phyloP scores from a whole-genome alignment of 1,140 invertebrate species.

The Drosophila lacteicornis region DNA sequence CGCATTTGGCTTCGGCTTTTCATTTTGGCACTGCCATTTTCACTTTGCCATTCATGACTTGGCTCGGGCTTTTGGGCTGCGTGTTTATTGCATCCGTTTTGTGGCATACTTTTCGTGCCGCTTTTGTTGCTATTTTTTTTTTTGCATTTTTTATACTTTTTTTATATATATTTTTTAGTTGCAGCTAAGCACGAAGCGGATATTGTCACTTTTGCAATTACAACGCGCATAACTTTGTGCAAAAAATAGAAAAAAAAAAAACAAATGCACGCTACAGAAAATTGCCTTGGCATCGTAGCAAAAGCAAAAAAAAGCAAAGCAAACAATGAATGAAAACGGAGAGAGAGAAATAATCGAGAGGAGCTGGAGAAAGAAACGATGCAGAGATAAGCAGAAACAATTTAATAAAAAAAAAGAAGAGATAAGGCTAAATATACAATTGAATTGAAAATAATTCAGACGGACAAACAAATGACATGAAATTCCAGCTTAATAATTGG shows the following conservation, averaged over 20 bases:
- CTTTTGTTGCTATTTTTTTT: conserved; percentile 38
- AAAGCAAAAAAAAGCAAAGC: conserved; percentile 9
- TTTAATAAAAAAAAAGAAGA: conserved; percentile 27
- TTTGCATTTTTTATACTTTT: conserved; percentile 15
- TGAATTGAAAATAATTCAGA: conserved; percentile 35
- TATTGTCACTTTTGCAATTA: conserved; percentile 71
- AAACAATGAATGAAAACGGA: conserved; percentile 47
- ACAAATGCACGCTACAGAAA: conserved; percentile 47
- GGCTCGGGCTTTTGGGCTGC: conserved; percentile 53
- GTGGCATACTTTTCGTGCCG: conserved; percentile 63
- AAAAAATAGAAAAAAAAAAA: conserved; percentile 24
- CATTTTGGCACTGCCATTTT: conserved; percentile 49
- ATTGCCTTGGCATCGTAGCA: conserved; percentile 47
- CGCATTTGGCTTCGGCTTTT: conserved; percentile 47
- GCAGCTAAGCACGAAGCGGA: conserved; percentile 64
- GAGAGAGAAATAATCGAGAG: conserved; percentile 2
- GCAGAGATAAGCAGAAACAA: conserved; percentile 40
- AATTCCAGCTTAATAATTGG: conserved; percentile 24
- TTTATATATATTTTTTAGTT: conserved; percentile 26
- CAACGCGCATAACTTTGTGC: conserved; percentile 63
- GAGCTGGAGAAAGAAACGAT: conserved; percentile 18
- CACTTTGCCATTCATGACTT: conserved; percentile 64
- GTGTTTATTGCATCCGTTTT: conserved; percentile 69
- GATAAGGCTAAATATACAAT: conserved; percentile 39
- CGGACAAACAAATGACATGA: conserved; percentile 9